Base-by-base conservation (phyloP, 2,113 vertebrate species). In the Apus apus region DNA sequence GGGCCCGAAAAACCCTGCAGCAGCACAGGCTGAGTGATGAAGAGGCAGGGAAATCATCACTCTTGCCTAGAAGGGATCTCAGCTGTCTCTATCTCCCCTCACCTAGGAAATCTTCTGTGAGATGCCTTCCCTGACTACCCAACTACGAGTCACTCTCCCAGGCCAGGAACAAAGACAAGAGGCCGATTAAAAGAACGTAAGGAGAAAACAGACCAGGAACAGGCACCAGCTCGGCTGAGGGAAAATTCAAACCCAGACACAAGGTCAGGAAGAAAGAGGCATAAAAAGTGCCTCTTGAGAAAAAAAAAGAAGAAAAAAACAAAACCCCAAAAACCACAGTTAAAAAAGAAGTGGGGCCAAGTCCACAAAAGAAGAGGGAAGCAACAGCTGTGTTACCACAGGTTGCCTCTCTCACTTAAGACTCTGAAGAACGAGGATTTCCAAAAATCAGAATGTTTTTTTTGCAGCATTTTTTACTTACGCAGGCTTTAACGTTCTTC, bases 401-500 rank as follows among this genome's bases (percentile, higher is more conserved):
- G 23, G 70, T 20, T 92, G 89, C 54, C 34, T 96, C 84, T 79
- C 64, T 93, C 76, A 1, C 25, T 81, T n/a, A 46, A 61, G 73
- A 53, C 26, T 81, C 36, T 86, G 57, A 96, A 89, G 88, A 96
- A 95, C 26, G 18, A 89, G 7, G 40, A 68, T 27, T 90, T 94
- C 58, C 68, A 96, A 96, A 96, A 95, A 77, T 22, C 65, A 57
- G 87, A 67, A 57, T 5, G 38, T 58, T n/a, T 20, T 6, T 94
- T 96, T 90, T 2, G 3, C 73, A 86, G 70, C 45, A 68, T 13
- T 54, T 91, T 91, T 96, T 97, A 97, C 97, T 97, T 97, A 97
- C 97, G 96, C 94, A 94, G 85, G 43, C 86, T 95, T 96, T 95
- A 95, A 64, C 8, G 94, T 89, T 97, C 94, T 90, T 94, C 96